Conservation (phyloP, 2,113 vertebrate species). For the Oryzias celebensis region DNA sequence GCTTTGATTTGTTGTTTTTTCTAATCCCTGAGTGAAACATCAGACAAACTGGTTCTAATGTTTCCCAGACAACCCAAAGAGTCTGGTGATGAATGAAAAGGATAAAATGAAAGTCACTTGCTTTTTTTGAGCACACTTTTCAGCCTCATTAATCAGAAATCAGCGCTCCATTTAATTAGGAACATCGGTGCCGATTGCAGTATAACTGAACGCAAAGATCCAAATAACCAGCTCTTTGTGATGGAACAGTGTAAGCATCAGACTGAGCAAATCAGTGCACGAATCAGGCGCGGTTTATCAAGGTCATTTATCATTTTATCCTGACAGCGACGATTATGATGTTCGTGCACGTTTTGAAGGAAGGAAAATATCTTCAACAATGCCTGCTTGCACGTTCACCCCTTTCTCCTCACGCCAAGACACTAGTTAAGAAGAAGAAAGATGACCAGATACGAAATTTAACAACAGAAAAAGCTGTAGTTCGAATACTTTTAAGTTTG, state of each 20-base stretch:
- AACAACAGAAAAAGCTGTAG: neutral
- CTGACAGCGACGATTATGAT: slow-evolving; percentile 31
- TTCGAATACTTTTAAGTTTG: neutral
- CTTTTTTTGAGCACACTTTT: slow-evolving; percentile 28
- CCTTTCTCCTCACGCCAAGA: slow-evolving; percentile 11
- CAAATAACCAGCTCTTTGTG: slow-evolving; percentile 49
- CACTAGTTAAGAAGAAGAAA: slow-evolving; percentile 10
- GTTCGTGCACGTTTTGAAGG: neutral
- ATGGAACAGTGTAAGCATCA: slow-evolving; percentile 51
- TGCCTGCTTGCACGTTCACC: slow-evolving; percentile 1
- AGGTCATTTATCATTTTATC: slow-evolving; percentile 51
- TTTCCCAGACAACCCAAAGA: slow-evolving; percentile 36
- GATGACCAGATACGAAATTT: neutral
- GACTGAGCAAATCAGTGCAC: slow-evolving; percentile 48
- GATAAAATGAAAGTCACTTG: slow-evolving; percentile 31
- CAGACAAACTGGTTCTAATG: slow-evolving; percentile 24
- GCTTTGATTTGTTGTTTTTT: slow-evolving; percentile 8
- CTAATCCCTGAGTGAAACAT: slow-evolving; percentile 26
- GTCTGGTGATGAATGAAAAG: slow-evolving; percentile 30
- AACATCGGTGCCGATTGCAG: slow-evolving; percentile 13
- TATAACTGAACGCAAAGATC: slow-evolving; percentile 35
- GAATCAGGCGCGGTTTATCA: slow-evolving; percentile 44
- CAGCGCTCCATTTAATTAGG: slow-evolving; percentile 32
- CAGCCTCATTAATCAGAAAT: slow-evolving; percentile 48
- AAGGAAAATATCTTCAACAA: slow-evolving; percentile 11